phyloP scores from a whole-genome alignment of 2,113 vertebrate species.

The Labrus mixtus region DNA sequence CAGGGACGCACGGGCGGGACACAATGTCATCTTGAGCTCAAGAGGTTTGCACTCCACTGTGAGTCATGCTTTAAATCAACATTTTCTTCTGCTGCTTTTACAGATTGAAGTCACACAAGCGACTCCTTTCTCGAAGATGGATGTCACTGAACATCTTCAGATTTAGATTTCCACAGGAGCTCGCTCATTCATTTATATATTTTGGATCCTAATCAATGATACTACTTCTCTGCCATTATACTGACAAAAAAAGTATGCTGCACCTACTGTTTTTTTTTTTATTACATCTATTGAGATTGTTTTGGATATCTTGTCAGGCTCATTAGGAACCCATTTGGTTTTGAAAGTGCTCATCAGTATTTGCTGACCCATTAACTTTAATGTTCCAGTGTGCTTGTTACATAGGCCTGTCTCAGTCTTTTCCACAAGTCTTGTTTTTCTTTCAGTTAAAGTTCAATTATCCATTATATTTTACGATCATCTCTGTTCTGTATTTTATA shows the following conservation, averaged over 20 bases:
- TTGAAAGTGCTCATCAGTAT: conserved; percentile 7
- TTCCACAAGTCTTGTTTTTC: conserved; percentile 29
- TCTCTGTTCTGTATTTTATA: conserved; percentile 27
- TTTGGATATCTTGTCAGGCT: conserved; percentile 17
- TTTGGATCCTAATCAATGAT: not conserved
- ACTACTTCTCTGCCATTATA: conserved; percentile 1
- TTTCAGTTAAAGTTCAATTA: conserved; percentile 16
- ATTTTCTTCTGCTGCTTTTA: conserved; percentile 29
- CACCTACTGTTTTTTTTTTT: conserved; percentile 25
- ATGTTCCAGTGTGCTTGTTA: conserved; percentile 28
- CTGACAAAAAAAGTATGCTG: conserved; percentile 1
- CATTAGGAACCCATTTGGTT: conserved; percentile 5
- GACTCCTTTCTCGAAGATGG: not conserved
- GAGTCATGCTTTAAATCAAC: conserved; percentile 52
- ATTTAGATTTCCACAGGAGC: not conserved
- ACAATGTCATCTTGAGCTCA: conserved; percentile 44
- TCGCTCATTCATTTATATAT: not conserved
- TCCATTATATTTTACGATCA: conserved; percentile 29
- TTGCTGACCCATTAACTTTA: conserved; percentile 6
- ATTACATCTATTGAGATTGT: not conserved
- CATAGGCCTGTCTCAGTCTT: conserved; percentile 14
- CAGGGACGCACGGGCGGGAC: conserved; percentile 38
- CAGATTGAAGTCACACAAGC: conserved; percentile 10
- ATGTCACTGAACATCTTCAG: conserved; percentile 33
- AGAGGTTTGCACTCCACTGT: conserved; percentile 23